Evolutionary conservation across 2,113 vertebrate genomes (phyloP).

Genomic region (Jaculus jaculus): DNA sequence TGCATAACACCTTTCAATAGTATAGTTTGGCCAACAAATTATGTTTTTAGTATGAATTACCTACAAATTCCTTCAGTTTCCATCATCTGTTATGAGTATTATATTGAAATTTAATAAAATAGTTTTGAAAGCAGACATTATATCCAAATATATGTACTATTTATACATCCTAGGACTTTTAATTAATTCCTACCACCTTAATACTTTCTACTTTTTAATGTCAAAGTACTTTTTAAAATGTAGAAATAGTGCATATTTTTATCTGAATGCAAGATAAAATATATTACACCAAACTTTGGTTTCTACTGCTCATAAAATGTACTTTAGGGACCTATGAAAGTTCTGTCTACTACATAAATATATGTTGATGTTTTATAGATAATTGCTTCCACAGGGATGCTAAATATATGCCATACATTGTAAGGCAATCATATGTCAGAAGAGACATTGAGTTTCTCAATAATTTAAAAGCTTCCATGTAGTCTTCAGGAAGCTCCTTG

Average conservation of each 20-base stretch:
- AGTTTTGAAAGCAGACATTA: background rate
- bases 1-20: background rate
- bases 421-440: slow-evolving; percentile 78
- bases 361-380: slow-evolving; percentile 81
- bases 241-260: slow-evolving; percentile 59
- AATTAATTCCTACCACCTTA: background rate
- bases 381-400: slow-evolving; percentile 86
- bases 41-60: background rate
- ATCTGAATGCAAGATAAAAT: slow-evolving; percentile 71
- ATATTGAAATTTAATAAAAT: background rate
- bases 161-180: background rate
- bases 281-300: slow-evolving; percentile 70
- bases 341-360: slow-evolving; percentile 81
- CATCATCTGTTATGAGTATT: background rate
- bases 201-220: background rate
- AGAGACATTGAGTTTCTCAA: slow-evolving; percentile 73
- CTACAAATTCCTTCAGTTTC: background rate
- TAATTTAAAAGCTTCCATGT: slow-evolving; percentile 73
- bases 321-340: slow-evolving; percentile 80
- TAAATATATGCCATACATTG: slow-evolving; percentile 76
- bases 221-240: slow-evolving; percentile 41
- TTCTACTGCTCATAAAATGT: slow-evolving; percentile 78
- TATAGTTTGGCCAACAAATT: background rate
- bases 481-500: slow-evolving; percentile 58
- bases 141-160: background rate